Percentiles rank a stretch among this genome's conserved stretches.
phyloP scores from a whole-genome alignment of 2,113 vertebrate genomes.

The Micromys minutus region DNA sequence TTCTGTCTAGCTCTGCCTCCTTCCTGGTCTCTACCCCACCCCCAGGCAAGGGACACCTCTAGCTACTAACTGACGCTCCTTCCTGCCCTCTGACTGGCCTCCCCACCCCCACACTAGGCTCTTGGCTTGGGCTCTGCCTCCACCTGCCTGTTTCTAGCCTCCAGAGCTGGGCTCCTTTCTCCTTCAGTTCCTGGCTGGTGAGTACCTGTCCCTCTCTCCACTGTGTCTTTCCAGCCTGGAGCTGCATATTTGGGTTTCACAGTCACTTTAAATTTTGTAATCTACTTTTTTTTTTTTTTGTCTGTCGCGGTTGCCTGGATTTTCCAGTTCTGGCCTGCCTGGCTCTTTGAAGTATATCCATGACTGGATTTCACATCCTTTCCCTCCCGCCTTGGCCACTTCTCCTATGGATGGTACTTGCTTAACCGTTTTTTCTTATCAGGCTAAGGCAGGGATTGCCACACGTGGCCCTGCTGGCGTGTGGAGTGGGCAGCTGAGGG shows the following conservation, averaged over 20 bases:
- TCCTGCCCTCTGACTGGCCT: conserved; percentile 3
- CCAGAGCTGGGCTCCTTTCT: not conserved
- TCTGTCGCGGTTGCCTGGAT: not conserved
- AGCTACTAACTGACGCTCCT: not conserved
- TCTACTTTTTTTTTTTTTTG: not conserved
- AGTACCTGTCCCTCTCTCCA: conserved; percentile 3
- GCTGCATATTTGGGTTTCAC: not conserved
- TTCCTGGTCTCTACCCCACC: not conserved
- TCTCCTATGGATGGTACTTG: not conserved
- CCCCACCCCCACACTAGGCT: not conserved
- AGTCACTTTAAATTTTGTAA: not conserved
- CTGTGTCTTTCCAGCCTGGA: accelerated
- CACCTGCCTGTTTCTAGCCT: not conserved
- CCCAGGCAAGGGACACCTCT: conserved; percentile 30
- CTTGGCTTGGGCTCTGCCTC: not conserved
- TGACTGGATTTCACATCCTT: not conserved
- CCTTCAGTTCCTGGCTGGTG: conserved; percentile 11
- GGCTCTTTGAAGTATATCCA: not conserved
- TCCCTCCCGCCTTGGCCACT: too few species aligned
- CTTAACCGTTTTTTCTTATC: not conserved
- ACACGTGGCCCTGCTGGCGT: accelerated
- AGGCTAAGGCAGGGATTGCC: not conserved
- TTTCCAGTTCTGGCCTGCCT: not conserved
- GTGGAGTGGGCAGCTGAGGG: not conserved
- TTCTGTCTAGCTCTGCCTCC: not conserved